Base-by-base conservation (phyloP, 2,113 vertebrate species). In the Clarias gariepinus region DNA sequence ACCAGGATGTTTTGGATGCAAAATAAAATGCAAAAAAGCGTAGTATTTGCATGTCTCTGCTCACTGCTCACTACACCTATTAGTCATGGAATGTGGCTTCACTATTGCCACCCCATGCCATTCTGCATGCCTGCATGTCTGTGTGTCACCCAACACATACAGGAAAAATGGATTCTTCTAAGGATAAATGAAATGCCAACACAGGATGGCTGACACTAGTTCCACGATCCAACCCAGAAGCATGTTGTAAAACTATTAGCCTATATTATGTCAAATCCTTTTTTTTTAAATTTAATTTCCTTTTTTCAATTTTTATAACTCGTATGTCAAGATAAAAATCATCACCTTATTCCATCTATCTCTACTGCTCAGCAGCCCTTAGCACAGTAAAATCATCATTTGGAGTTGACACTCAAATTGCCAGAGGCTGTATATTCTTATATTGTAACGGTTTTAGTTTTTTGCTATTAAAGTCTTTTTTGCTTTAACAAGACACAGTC, bases 11-110 rank as follows among this genome's bases (percentile, higher is more conserved):
- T 92, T 93, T 91, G 86, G 89, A 95, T 94, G 92, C 93, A 93
- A 95, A 95, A 92, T 91, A 82, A 91, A 87, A 96, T 95, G 94
- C 94, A 96, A 95, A 95, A 87, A 28, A 76, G 69, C 52, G 41
- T 23, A 33, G 63, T 0, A 94, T 95, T 95, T 96, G 95, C 95
- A 95, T 95, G 66, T 57, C 71, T 10, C 66, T 66, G 86, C 90
- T 92, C 87, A 89, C 52, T 36, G 58, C 73, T 84, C 68, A 81
- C 11, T 76, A 57, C 76, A 78, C 33, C 55, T 89, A 69, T 87
- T 85, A 74, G 84, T 83, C 79, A 66, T 82, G 61, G 53, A 71
- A 61, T 83, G 81, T 36, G 82, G 76, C 68, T 79, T 87, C 36
- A 57, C 33, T 73, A 76, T 58, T 41, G 53, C 52, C 58, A 64